Evolutionary conservation across 64 coral and sea anemone genomes (phyloP).

Genomic region (Cladopsammia gracilis): DNA sequence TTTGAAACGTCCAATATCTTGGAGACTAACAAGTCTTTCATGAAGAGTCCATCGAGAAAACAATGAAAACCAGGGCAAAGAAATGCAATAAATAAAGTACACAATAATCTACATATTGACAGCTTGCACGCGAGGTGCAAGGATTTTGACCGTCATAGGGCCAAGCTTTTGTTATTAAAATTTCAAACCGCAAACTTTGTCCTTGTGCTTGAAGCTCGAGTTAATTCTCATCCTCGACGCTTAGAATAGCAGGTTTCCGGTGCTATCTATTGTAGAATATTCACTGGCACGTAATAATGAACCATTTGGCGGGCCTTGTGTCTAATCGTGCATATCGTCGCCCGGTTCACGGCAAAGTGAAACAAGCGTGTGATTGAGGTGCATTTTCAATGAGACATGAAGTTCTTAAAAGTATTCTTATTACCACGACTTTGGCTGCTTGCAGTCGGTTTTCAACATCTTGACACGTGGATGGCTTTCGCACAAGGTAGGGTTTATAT

Average conservation of each 20-base stretch:
- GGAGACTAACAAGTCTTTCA: background rate
- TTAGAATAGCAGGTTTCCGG: conserved; percentile 4
- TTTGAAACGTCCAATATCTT: background rate
- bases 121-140: background rate
- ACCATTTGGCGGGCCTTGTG: conserved; percentile 38
- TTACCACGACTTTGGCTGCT: background rate
- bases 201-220: background rate
- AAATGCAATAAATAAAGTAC: background rate
- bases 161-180: conserved; percentile 35
- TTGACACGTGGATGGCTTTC: background rate
- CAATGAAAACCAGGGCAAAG: background rate
- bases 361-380: background rate
- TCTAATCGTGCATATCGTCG: conserved; percentile 25
- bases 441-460: background rate
- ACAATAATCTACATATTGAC: conserved; percentile 9
- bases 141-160: no score
- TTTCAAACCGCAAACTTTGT: background rate
- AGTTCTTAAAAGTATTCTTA: background rate
- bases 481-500: background rate
- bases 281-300: background rate
- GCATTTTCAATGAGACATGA: background rate
- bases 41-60: background rate
- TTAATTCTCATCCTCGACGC: background rate
- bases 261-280: conserved; percentile 10
- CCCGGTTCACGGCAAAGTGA: background rate